These are phyloP conservation scores for Petromus typicus DNA, from an alignment of 2,113 vertebrate species.

Conservation along the genomic window DNA sequence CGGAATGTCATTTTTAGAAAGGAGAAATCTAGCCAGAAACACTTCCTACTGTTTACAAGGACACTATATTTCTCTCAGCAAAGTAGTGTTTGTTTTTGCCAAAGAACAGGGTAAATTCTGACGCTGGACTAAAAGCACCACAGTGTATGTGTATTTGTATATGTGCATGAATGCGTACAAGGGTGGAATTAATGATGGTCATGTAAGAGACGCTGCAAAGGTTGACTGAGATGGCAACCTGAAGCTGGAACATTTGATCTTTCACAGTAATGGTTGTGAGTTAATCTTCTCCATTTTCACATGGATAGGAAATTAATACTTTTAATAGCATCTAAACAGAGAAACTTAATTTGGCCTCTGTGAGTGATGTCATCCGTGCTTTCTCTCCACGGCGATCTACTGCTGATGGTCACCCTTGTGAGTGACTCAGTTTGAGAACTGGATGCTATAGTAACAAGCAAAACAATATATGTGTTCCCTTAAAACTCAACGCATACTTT, in stretches of 20 bases:
- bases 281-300: neutral
- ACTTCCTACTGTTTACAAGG: neutral
- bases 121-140: neutral
- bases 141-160: neutral
- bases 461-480: neutral
- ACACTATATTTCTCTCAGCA: neutral
- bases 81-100: constrained; percentile 30
- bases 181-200: neutral
- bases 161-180: neutral
- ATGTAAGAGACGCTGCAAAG: neutral
- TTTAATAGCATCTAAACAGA: neutral
- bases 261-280: neutral
- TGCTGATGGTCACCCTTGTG: neutral
- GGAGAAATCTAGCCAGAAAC: neutral
- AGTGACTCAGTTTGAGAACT: neutral
- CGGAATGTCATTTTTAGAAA: constrained; percentile 19
- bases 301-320: neutral
- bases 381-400: neutral
- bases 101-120: neutral
- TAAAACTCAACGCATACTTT: neutral
- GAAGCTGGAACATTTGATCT: neutral
- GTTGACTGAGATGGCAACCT: neutral
- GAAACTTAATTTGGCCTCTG: neutral
- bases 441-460: neutral
- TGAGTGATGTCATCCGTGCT: neutral